Evolutionary conservation across 2,888 invertebrate genomes (phyloP), one percentile per base, ranked within the genome.

Genomic region (Drosophila lutescens): DNA sequence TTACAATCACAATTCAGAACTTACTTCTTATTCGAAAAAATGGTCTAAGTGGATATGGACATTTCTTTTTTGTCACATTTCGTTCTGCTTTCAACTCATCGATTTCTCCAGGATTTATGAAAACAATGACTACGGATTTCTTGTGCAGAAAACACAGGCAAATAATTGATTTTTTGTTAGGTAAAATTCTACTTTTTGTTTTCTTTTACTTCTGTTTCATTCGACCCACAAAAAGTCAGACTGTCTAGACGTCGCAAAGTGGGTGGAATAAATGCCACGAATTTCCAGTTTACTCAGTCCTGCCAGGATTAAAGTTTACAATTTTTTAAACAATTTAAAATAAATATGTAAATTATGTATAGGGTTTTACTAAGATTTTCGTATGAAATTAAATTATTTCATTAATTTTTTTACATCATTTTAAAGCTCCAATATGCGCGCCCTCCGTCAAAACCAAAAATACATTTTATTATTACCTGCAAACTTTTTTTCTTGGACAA

Each of bases 241-340:
- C 44, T 56, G 56, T 56, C 44, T 56, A 56, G 55, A 56, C 47
- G 6, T 5, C 15, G 15, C 15, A 12, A 47, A 4, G 30, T 47
- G 47, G 15, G 23, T 46, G n/a, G 8, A n/a, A n/a, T 4, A 32
- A 15, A 30, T 7, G 30, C 46, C n/a, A 46, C n/a, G 4, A 5
- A 26, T 44, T 13, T 12, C 1, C 2, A 44, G 13, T 44, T 23
- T 44, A 44, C 6, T 2, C 23, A 13, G 7, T 7, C 20, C 6
- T 23, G 1, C 12, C 1, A 7, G 20, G 7, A 13, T 13, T 8
- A 30, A 30, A 8, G 8, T 30, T 30, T 30, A 30, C 9, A 34
- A 34, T 32, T 10, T 10, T 32, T 10, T 10, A 10, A 32, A 10
- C n/a, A 4, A 26, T 26, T 6, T 26, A 2, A 7, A 7, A 26